phyloP scores from a whole-genome alignment of 2,888 invertebrate genomes.

The Ichneumoninae sp. region DNA sequence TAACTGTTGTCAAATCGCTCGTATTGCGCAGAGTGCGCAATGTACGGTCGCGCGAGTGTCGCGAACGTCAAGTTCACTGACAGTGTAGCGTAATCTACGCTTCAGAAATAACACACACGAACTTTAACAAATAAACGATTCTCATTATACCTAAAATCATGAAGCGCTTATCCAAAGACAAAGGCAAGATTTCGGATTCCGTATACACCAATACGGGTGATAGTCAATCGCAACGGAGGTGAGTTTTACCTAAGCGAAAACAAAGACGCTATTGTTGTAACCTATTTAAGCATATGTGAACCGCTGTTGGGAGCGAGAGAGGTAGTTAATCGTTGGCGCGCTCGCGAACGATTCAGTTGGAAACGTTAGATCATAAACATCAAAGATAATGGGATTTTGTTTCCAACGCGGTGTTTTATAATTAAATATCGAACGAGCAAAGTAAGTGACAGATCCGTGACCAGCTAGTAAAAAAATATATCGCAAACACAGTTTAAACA shows the following conservation, averaged over 20 bases:
- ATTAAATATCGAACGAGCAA: neutral
- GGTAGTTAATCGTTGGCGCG: neutral
- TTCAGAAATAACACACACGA: conserved; percentile 2
- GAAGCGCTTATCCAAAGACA: conserved; percentile 78
- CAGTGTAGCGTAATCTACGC: neutral
- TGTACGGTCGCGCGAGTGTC: conserved; percentile 10
- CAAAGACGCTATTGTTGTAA: neutral
- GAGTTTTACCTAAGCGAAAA: conserved; percentile 69
- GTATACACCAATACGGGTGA: conserved; percentile 93
- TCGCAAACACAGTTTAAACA: too few species aligned
- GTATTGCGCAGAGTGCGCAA: conserved; percentile 36
- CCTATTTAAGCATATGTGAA: neutral
- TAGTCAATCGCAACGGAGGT: conserved; percentile 93
- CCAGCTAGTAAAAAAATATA: neutral
- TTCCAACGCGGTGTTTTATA: neutral
- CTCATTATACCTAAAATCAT: conserved; percentile 38
- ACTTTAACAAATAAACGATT: neutral
- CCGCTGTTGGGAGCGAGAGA: neutral
- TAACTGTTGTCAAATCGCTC: conserved; percentile 32
- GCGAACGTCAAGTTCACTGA: conserved; percentile 11
- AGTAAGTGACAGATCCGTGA: neutral
- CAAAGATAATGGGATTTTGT: neutral
- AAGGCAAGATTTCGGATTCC: conserved; percentile 91
- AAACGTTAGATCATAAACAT: neutral
- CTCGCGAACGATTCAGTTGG: neutral